Base-by-base conservation (phyloP, 2,888 invertebrate species). In the Lasioglossum pauxillum region DNA sequence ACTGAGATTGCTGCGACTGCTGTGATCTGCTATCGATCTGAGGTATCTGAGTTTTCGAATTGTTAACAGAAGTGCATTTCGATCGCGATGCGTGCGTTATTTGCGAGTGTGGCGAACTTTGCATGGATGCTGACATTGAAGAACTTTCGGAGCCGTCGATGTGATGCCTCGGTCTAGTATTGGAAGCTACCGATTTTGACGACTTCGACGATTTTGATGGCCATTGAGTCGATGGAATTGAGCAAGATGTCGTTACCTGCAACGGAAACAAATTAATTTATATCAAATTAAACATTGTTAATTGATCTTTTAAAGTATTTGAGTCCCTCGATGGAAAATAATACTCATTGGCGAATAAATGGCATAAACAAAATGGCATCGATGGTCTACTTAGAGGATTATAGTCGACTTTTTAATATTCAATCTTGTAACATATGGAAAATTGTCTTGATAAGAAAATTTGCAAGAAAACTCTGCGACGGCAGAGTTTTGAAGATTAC, bases 71-170 rank as follows among this genome's bases (percentile, higher is more conserved):
- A 2, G 87, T 44, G 4, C 85, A 84, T 19, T 91, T 92, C 0
- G 90, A 83, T 46, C 88, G 82, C 8, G 91, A 88, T 10, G 83
- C 87, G n/a, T 87, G 91, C 0, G 88, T 88, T 80, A 91, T 86
- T 44, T 90, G 91, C 27, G 91, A 91, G 0, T 91, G 91, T 1
- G 89, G 87, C 95, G 97, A 97, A 1, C 96, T 96, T 0, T 96
- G 88, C 69, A 91, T 69, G 0, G 91, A 91, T 0, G 97, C 96
- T 0, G 97, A 97, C 86, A 97, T 94, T 0, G 97, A 97, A 0
- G 96, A 97, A 73, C 96, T 96, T 88, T 97, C 97, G 0, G 97
- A 97, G 95, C 95, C 84, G 1, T 95, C 95, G 31, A 92, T 92
- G 5, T 91, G 93, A 74, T 92, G 92, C 23, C 89, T 90, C 3